Evolutionary conservation across 2,113 vertebrate species (phyloP).

Genomic region (Noctilio leporinus): DNA sequence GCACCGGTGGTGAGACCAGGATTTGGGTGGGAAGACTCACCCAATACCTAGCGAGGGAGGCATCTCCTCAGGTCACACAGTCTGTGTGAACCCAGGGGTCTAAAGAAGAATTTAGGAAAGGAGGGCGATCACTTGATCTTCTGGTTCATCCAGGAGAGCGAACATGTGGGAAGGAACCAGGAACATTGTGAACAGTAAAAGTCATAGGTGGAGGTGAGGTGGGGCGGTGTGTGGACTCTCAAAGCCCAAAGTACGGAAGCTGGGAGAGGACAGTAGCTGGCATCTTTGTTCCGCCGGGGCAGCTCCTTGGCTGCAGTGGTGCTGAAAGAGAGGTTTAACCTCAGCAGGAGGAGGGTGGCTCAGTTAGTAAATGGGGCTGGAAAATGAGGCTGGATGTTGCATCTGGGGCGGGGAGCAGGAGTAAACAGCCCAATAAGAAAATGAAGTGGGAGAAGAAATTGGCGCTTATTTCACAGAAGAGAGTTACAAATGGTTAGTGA

Average conservation of each 20-base stretch:
- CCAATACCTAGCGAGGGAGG: rapidly evolving
- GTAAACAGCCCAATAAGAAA: background rate
- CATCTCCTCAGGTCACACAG: rapidly evolving
- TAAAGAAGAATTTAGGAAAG: rapidly evolving
- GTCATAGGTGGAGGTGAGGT: background rate
- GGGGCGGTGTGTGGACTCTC: background rate
- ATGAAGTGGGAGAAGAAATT: background rate
- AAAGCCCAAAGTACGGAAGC: background rate
- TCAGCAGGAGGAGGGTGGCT: rapidly evolving
- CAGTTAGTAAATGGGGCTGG: background rate
- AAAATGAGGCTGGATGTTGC: background rate
- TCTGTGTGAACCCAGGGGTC: background rate
- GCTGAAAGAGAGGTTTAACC: rapidly evolving
- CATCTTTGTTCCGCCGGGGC: rapidly evolving
- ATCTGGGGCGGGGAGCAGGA: background rate
- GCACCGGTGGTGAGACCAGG: no score
- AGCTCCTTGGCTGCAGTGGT: rapidly evolving
- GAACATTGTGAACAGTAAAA: background rate
- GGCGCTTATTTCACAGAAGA: background rate
- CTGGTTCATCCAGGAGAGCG: no score
- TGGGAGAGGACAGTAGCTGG: rapidly evolving
- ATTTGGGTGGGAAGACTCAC: background rate
- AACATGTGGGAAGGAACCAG: rapidly evolving
- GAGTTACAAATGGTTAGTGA: rapidly evolving
- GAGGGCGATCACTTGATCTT: no score